Percentiles rank a stretch among this genome's conserved stretches.
Conservation (phyloP, 1,140 invertebrate genomes). For the Musca vetustissima region DNA sequence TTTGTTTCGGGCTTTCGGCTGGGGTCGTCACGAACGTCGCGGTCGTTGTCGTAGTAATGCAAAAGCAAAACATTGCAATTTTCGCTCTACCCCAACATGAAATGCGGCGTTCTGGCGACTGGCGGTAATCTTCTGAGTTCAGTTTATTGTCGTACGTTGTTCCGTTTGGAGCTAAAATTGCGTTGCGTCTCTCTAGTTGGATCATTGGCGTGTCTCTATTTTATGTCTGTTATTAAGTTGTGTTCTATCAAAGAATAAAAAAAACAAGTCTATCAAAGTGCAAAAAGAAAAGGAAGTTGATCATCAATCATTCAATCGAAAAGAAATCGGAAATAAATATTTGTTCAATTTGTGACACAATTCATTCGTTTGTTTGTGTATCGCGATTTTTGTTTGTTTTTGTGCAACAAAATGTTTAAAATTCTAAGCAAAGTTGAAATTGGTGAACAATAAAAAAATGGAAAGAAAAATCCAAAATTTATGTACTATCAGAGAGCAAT, state of each 20-base stretch:
- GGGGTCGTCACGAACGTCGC: background rate
- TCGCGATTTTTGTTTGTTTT: too few relatives aligned
- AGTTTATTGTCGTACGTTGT: conserved; percentile 11
- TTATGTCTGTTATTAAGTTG: background rate
- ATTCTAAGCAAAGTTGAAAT: too few relatives aligned
- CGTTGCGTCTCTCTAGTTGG: background rate
- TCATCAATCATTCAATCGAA: background rate
- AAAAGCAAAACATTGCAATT: too few relatives aligned
- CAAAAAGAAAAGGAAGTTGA: background rate
- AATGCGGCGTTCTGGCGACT: too few relatives aligned
- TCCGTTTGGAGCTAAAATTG: background rate
- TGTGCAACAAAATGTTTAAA: too few relatives aligned
- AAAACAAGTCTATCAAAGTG: background rate
- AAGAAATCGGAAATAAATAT: background rate
- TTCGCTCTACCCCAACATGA: conserved; percentile 10
- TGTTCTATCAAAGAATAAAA: background rate
- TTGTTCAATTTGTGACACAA: background rate
- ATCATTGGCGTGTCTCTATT: background rate
- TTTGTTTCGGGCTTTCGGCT: too few relatives aligned
- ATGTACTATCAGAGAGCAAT: too few relatives aligned
- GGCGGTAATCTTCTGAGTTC: background rate
- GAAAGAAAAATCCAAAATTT: too few relatives aligned
- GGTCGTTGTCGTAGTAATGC: background rate
- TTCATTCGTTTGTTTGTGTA: too few relatives aligned
- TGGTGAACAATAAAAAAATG: too few relatives aligned